A percentile compares a stretch with the other conserved stretches of the same genome.
phyloP scores from a whole-genome alignment of 1,140 invertebrate species.

The Reticulitermes speratus region DNA sequence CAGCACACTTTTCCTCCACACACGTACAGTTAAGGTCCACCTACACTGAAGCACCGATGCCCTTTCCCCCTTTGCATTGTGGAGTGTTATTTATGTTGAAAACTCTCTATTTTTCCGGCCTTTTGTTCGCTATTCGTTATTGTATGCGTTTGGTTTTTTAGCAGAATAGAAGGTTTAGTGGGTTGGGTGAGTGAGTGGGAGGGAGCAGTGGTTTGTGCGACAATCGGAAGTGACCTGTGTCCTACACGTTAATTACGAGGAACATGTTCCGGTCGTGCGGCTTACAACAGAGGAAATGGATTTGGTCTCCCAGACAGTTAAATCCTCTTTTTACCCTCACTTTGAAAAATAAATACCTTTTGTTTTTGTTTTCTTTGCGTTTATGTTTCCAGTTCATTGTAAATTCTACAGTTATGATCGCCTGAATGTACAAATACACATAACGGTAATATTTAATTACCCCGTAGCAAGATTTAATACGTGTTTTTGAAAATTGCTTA shows the following conservation, averaged over 20 bases:
- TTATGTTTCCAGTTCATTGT: neutral
- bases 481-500: neutral
- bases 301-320: slow-evolving; percentile 10
- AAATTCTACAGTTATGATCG: neutral
- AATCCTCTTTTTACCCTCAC: neutral
- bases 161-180: neutral
- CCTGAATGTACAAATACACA: neutral
- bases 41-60: too few relatives aligned
- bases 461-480: neutral
- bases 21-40: too few relatives aligned
- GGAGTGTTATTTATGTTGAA: neutral
- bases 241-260: slow-evolving; percentile 17
- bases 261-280: neutral
- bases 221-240: slow-evolving; percentile 5
- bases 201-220: neutral
- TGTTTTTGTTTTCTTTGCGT: neutral
- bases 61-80: too few relatives aligned
- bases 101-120: neutral
- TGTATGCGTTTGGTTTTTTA: neutral
- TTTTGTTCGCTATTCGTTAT: neutral
- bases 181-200: too few relatives aligned
- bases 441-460: neutral
- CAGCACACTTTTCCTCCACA: too few relatives aligned
- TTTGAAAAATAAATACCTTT: neutral
- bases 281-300: neutral